phyloP scores from a whole-genome alignment of 2,888 invertebrate genomes.

The Meta bourneti region DNA sequence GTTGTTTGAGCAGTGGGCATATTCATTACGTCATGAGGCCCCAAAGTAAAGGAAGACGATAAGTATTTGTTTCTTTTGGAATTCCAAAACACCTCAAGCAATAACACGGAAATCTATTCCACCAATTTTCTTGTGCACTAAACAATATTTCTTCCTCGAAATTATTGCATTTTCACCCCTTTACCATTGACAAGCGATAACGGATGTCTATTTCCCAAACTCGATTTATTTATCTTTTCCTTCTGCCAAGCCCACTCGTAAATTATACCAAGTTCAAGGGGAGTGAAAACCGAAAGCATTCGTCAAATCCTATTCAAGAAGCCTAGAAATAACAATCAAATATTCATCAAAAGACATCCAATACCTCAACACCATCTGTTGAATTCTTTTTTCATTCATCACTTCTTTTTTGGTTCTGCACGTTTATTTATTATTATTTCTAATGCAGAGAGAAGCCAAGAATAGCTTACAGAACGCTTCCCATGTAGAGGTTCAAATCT shows the following conservation, averaged over 20 bases:
- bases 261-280: background rate
- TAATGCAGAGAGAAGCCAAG: slow-evolving; percentile 19
- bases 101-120: too few relatives aligned
- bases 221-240: background rate
- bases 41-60: too few relatives aligned
- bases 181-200: background rate
- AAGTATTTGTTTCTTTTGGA: too few relatives aligned
- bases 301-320: background rate
- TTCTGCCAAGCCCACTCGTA: background rate
- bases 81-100: too few relatives aligned
- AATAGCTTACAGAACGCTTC: slow-evolving; percentile 5
- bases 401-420: background rate
- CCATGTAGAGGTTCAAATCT: slow-evolving; percentile 29
- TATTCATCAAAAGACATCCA: slow-evolving; percentile 35
- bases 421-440: background rate
- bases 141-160: too few relatives aligned
- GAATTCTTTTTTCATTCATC: slow-evolving; percentile 61
- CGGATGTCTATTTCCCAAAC: background rate
- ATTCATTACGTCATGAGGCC: too few relatives aligned
- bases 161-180: too few relatives aligned
- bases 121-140: too few relatives aligned
- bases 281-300: background rate
- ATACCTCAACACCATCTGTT: slow-evolving; percentile 65
- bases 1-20: too few relatives aligned
- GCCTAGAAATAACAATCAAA: slow-evolving; percentile 49